phyloP scores from a whole-genome alignment of 2,888 invertebrate genomes.

The Nysson spinosus region DNA sequence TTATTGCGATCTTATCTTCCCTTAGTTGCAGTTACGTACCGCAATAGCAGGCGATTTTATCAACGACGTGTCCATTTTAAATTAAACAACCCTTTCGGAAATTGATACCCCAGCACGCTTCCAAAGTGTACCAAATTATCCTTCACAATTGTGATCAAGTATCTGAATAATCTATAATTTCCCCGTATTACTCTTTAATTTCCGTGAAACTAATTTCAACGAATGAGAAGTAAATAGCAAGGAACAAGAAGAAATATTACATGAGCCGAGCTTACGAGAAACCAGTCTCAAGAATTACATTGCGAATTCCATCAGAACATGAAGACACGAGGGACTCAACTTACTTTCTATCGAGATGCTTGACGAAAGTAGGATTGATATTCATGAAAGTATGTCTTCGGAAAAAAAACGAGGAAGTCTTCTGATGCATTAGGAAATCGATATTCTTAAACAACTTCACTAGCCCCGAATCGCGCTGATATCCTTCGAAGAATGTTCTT shows the following conservation, averaged over 20 bases:
- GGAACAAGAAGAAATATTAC: too few species aligned
- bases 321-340: too few species aligned
- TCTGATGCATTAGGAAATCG: constrained; percentile 18
- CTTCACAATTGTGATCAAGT: too few species aligned
- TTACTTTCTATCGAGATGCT: constrained; percentile 4
- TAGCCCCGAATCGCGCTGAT: constrained; percentile 8
- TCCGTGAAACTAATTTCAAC: too few species aligned
- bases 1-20: not conserved
- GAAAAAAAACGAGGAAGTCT: constrained; percentile 12
- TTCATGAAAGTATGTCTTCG: not conserved
- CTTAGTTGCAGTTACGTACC: not conserved
- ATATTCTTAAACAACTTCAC: constrained; percentile 14
- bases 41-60: not conserved
- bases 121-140: too few species aligned
- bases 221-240: too few species aligned
- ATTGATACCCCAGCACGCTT: too few species aligned
- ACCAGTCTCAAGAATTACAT: too few species aligned
- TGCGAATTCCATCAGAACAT: too few species aligned
- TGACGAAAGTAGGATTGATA: not conserved
- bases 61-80: not conserved
- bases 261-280: too few species aligned
- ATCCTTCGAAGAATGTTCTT: constrained; percentile 13
- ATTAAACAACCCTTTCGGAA: not conserved
- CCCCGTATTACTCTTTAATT: too few species aligned
- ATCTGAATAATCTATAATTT: too few species aligned